These are phyloP conservation scores for Rhinopithecus roxellana DNA, from an alignment of 2,113 vertebrate species.

Conservation along the genomic window DNA sequence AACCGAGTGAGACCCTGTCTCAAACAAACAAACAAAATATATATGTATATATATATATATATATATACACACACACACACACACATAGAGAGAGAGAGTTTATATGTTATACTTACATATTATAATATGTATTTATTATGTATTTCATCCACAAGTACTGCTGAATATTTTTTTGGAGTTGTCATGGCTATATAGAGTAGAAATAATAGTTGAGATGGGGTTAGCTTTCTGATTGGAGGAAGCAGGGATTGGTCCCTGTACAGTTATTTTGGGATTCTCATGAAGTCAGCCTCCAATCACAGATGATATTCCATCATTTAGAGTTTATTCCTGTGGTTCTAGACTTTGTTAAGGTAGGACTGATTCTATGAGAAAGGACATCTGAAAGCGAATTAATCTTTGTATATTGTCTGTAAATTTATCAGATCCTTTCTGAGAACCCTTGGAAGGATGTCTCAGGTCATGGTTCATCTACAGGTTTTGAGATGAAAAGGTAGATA, in stretches of 20 bases:
- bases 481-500: neutral
- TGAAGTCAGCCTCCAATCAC: neutral
- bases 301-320: neutral
- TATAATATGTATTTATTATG: no score
- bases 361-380: neutral
- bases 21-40: no score
- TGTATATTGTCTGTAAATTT: neutral
- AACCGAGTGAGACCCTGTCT: no score
- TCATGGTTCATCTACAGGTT: neutral
- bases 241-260: neutral
- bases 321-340: slow-evolving; percentile 26
- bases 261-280: slow-evolving; percentile 1
- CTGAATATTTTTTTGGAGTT: slow-evolving; percentile 15
- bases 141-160: neutral
- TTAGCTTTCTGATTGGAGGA: neutral
- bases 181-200: neutral
- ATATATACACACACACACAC: no score
- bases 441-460: neutral
- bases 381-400: neutral
- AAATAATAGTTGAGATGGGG: slow-evolving; percentile 8
- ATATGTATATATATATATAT: rapidly evolving
- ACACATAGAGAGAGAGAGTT: no score
- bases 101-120: no score
- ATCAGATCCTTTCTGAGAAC: neutral
- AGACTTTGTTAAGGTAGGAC: neutral